Evolutionary conservation across 2,797 vertebrate species (phyloP).

Genomic region (Chiloscyllium punctatum): DNA sequence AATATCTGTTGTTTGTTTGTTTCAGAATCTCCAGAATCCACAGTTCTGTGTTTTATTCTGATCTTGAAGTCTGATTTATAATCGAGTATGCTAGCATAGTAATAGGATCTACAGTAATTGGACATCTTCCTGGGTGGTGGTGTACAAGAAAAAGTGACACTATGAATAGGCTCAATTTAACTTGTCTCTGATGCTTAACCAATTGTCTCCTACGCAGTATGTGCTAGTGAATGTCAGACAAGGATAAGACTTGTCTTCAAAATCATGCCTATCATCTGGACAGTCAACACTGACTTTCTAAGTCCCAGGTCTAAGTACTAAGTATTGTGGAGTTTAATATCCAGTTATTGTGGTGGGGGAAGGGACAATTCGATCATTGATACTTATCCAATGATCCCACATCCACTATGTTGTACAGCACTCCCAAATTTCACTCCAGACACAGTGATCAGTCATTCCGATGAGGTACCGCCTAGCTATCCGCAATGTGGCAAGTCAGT

Average conservation of each 20-base stretch:
- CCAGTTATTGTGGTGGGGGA: not conserved
- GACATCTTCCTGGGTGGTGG: not conserved
- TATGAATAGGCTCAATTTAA: not conserved
- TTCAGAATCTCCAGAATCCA: too few relatives aligned
- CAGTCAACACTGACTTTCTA: not conserved
- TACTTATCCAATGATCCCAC: not conserved
- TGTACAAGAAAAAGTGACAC: not conserved
- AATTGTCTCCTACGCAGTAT: not conserved
- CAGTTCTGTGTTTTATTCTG: not conserved
- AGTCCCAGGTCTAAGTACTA: not conserved
- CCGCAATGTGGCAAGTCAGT: not conserved
- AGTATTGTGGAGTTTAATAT: not conserved
- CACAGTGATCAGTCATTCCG: not conserved
- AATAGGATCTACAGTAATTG: not conserved
- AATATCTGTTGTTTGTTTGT: too few relatives aligned
- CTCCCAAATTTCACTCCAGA: not conserved
- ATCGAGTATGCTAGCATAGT: not conserved
- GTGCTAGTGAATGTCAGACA: not conserved
- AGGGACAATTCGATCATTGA: not conserved
- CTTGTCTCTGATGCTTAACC: not conserved
- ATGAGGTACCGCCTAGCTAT: too few relatives aligned
- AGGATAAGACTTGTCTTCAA: not conserved
- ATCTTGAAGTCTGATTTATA: not conserved
- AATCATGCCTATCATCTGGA: not conserved
- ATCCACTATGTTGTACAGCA: not conserved